Base-by-base conservation (phyloP, 2,888 invertebrate genomes). In the Lissocephala sabroskyi region DNA sequence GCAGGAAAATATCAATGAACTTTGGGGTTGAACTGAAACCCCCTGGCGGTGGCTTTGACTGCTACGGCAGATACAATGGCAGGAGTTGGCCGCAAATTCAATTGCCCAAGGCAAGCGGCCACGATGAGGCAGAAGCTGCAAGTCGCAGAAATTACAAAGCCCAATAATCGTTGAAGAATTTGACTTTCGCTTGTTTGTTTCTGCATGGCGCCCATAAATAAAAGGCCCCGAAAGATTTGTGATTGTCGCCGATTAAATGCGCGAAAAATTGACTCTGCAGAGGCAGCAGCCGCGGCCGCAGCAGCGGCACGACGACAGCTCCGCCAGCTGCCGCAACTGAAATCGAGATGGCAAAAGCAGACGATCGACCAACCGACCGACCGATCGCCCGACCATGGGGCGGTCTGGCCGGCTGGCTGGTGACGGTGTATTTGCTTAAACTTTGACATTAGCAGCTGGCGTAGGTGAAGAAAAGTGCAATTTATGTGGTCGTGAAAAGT, bases 201-300 rank as follows among this genome's bases (percentile, higher is more conserved):
- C 56, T 42, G 40, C 29, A 35, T 45, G n/a, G 52, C 35, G 52
- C 70, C 63, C 77, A 71, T 71, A 71, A 71, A 71, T 71, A 73
- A 70, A 75, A 62, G 46, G 49, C 49, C 29, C 32, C 41, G 35
- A 65, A 68, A 61, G 76, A 73, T 76, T 75, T 73, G 68, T 67
- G 68, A 68, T 68, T 76, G 68, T 73, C 76, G 73, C 68, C 76
- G 76, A 68, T 76, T 67, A 73, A 64, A 64, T 64, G 62, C 76
- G 73, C 76, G 50, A 68, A 63, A 70, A 64, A 56, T 49, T 45
- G 52, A 62, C 49, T 40, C 10, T 10, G 45, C 36, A 35, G 33
- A 45, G 29, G 36, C 28, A 29, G 32, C 32, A 19, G 29, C 41
- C 62, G 62, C 49, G 47, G 65, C 73, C 71, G 73, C 65, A 66